phyloP scores from a whole-genome alignment of 2,888 invertebrate genomes.

The Caradrina kadenii region DNA sequence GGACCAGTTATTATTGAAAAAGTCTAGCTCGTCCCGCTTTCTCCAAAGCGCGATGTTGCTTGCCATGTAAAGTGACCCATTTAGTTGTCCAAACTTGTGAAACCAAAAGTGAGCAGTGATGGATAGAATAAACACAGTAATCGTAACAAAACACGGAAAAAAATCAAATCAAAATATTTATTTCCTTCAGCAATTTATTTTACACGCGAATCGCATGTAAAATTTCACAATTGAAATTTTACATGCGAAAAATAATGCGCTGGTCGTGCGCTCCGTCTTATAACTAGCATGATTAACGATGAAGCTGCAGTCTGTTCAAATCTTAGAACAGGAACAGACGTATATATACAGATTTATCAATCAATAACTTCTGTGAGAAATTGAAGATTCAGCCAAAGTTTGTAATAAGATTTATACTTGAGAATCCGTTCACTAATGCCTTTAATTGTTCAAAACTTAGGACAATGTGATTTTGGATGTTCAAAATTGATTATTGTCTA shows the following conservation, averaged over 20 bases:
- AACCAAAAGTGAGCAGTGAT: neutral
- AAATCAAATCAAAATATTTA: too few species aligned
- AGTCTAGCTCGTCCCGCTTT: too few species aligned
- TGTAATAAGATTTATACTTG: conserved; percentile 35
- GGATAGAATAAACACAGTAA: neutral
- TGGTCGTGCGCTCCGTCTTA: neutral
- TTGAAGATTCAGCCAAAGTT: conserved; percentile 20
- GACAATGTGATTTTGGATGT: conserved; percentile 17
- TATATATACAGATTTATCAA: neutral
- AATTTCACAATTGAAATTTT: neutral
- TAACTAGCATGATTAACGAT: too few species aligned
- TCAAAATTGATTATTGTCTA: conserved; percentile 5
- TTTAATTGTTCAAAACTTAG: conserved; percentile 33
- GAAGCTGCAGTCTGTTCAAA: neutral
- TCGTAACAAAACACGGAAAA: neutral
- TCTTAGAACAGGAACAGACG: neutral
- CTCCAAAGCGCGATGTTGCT: too few species aligned
- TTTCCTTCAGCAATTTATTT: too few species aligned
- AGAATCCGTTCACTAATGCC: conserved; percentile 27
- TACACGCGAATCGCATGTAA: too few species aligned
- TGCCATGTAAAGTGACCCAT: too few species aligned
- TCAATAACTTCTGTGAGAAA: conserved; percentile 10
- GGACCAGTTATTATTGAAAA: too few species aligned
- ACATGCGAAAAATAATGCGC: neutral
- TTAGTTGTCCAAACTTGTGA: neutral